Evolutionary conservation across 2,888 invertebrate species (phyloP).

Genomic region (Balanococcus diminutus): DNA sequence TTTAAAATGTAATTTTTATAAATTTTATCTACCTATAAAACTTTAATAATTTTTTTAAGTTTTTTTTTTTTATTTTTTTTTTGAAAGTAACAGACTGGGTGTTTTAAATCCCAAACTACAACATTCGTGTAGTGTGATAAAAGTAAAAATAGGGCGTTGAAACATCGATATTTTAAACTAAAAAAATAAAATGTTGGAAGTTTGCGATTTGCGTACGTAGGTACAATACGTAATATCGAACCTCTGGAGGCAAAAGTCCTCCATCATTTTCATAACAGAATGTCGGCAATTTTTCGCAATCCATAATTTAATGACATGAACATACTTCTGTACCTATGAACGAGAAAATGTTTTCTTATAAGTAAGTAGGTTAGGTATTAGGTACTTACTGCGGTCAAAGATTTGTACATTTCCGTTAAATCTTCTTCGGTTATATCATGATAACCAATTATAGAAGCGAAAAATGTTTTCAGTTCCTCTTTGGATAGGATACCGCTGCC

Average conservation of each 20-base stretch:
- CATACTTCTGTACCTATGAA: neutral
- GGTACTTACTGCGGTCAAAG: conserved; percentile 74
- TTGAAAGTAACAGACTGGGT: neutral
- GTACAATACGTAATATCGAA: neutral
- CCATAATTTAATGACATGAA: neutral
- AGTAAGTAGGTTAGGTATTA: too few relatives aligned
- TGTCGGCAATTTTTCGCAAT: neutral
- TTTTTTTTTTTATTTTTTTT: too few relatives aligned
- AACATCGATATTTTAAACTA: neutral
- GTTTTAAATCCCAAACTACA: neutral
- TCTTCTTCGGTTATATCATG: conserved; percentile 63
- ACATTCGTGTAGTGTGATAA: neutral
- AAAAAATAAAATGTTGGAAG: neutral
- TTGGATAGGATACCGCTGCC: conserved; percentile 72
- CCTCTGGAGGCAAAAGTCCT: neutral
- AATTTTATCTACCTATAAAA: neutral
- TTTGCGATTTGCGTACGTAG: too few relatives aligned
- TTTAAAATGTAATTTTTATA: neutral
- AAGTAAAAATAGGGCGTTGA: neutral
- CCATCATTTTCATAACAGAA: neutral
- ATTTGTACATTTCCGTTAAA: conserved; percentile 71
- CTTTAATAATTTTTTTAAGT: neutral
- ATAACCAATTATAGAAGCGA: conserved; percentile 73
- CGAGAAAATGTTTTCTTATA: neutral
- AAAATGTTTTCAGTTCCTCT: conserved; percentile 72